Evolutionary conservation across 2,113 vertebrate species (phyloP), one percentile per base, ranked within the genome.

Genomic region (Pitta sordida): DNA sequence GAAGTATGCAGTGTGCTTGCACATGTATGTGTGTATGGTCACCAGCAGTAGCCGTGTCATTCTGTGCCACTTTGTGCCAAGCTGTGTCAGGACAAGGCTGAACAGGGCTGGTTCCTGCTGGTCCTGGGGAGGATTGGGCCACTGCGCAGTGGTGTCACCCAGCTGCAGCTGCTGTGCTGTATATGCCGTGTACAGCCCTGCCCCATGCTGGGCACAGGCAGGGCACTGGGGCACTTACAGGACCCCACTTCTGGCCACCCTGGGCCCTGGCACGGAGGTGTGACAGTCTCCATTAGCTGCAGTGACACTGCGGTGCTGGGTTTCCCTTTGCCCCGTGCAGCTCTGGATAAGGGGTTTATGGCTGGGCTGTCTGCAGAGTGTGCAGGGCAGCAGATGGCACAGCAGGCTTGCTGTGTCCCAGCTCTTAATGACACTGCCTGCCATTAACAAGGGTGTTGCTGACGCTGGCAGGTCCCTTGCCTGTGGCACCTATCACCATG

Each of bases 401-500:
- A 0, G 68, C 30, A 36, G 76, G 32, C 11, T 88, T 88, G 83
- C 91, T 71, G 56, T 2, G 2, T 51, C 58, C 91, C 69, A 71
- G 90, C 53, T 49, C 74, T 56, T 89, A 89, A 85, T 64, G 70
- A 56, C 41, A 16, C 60, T 3, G 7, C 37, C 79, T 65, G 85
- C 20, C 20, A 16, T 88, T 79, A 93, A 93, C 0, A 2, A 91
- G 87, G 76, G 56, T 52, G 71, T 91, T 77, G 62, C 52, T 6
- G 0, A 21, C 55, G 41, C 32, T 2, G 5, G 15, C 58, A 96
- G 93, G 79, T 87, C 65, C 74, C 64, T 81, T 64, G 81, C 87
- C 48, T 68, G 63, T 63, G 76, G 82, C 53, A 44, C 76, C 74
- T 4, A 13, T 67, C 88, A 39, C 93, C 94, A 99, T 99, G 98